phyloP scores from a whole-genome alignment of 1,140 invertebrate genomes.

The Pemphigus obesinymphae region DNA sequence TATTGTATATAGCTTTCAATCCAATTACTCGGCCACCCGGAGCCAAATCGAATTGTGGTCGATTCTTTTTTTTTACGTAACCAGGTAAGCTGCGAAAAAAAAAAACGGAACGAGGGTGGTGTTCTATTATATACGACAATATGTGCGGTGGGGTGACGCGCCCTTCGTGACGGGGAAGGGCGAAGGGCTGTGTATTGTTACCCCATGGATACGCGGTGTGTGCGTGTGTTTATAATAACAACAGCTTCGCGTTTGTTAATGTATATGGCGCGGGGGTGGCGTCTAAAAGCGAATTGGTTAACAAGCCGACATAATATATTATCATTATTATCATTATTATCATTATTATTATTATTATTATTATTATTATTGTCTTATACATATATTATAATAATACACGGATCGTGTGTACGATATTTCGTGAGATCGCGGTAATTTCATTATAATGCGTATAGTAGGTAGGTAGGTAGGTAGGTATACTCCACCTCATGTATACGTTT shows the following conservation, averaged over 20 bases:
- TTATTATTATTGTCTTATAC: no score
- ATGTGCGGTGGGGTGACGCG: neutral
- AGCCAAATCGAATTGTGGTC: neutral
- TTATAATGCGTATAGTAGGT: no score
- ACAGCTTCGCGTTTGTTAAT: slow-evolving; percentile 10
- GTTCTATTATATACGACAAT: neutral
- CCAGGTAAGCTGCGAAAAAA: neutral
- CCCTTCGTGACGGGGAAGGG: neutral
- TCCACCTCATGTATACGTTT: neutral
- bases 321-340: neutral
- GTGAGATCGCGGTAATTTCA: neutral
- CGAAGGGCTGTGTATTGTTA: neutral
- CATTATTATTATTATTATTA: no score
- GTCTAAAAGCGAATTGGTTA: slow-evolving; percentile 3
- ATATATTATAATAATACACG: no score
- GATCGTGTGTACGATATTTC: neutral
- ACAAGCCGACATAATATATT: neutral
- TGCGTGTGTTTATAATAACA: neutral
- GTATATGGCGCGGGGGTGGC: neutral
- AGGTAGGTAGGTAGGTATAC: no score
- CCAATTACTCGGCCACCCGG: neutral
- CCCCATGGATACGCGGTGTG: neutral
- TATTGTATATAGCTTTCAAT: neutral
- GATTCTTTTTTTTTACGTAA: neutral
- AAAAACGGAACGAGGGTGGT: neutral